A percentile compares a stretch with the other conserved stretches of the same genome.
These are phyloP conservation scores for Benitochromis conjunctus DNA, from an alignment of 2,113 vertebrate species.

Conservation along the genomic window DNA sequence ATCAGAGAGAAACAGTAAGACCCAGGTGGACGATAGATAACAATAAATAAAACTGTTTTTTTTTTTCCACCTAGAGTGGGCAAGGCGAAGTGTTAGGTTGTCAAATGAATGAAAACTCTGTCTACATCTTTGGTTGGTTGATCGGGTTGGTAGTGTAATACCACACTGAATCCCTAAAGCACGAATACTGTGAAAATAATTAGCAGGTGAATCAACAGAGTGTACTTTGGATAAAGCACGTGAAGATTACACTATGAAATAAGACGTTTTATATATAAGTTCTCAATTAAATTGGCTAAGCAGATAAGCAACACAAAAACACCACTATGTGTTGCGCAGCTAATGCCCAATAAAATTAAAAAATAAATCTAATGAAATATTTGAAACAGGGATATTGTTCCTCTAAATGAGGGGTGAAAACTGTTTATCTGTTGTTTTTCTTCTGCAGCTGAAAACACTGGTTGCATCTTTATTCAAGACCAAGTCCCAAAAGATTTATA, in stretches of 20 bases:
- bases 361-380: background rate
- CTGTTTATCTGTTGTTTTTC: background rate
- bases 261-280: background rate
- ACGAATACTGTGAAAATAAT: background rate
- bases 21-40: too few relatives aligned
- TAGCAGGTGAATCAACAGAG: background rate
- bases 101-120: too few relatives aligned
- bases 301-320: background rate
- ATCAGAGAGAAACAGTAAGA: too few relatives aligned
- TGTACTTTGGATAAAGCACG: background rate
- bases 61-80: too few relatives aligned
- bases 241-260: background rate
- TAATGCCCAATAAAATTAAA: background rate
- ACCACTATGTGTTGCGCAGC: background rate
- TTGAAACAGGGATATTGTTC: background rate
- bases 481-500: background rate
- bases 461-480: background rate
- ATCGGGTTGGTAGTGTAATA: too few relatives aligned
- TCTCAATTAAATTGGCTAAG: background rate
- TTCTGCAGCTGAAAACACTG: background rate
- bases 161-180: background rate
- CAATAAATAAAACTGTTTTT: too few relatives aligned
- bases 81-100: too few relatives aligned
- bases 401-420: background rate
- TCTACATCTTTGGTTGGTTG: too few relatives aligned